phyloP scores from a whole-genome alignment of 2,797 vertebrate genomes.

The Myotis pilosus region DNA sequence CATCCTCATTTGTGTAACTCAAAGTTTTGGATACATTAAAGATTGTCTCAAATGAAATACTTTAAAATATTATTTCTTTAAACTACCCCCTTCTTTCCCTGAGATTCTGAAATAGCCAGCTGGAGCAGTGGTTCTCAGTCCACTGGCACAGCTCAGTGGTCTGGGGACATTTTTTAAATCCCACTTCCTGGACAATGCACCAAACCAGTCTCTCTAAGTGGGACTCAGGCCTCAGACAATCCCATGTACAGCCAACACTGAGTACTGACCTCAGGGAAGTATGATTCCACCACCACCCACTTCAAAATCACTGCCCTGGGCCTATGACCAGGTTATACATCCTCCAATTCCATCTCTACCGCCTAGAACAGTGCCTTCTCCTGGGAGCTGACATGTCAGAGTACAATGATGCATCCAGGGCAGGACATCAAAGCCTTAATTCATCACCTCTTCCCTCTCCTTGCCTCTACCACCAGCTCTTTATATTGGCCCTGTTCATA shows the following conservation, averaged over 20 bases:
- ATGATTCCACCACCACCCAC: background rate
- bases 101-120: background rate
- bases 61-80: background rate
- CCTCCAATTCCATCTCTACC: background rate
- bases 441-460: background rate
- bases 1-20: conserved; percentile 3
- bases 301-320: background rate
- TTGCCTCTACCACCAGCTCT: background rate
- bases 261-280: background rate
- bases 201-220: background rate
- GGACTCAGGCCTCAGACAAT: background rate
- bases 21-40: background rate
- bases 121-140: background rate
- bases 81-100: background rate
- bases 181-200: background rate
- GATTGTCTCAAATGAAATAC: background rate
- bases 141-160: background rate
- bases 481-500: background rate
- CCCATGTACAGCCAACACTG: background rate
- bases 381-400: background rate
- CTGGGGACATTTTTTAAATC: background rate
- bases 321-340: background rate
- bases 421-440: background rate
- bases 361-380: background rate
- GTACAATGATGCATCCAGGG: background rate